Conservation (phyloP, 2,888 invertebrate species). For the Phasia obesa region DNA sequence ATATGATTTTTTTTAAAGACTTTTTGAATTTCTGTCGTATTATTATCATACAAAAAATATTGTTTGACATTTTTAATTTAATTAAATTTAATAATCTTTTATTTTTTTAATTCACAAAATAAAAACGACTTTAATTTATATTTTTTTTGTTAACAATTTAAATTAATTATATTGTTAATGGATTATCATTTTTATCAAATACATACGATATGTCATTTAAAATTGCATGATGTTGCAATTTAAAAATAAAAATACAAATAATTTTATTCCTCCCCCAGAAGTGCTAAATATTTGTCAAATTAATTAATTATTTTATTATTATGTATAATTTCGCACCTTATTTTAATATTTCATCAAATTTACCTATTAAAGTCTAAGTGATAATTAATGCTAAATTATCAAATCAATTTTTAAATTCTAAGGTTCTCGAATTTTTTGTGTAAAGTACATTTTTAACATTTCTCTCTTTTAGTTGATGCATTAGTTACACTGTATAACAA, state of each 20-base stretch:
- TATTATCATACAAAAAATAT: no score
- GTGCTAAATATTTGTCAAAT: constrained; percentile 1
- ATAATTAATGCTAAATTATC: constrained; percentile 33
- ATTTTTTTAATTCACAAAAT: constrained; percentile 17
- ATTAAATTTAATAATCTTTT: constrained; percentile 15
- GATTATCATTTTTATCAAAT: constrained; percentile 10
- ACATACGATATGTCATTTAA: constrained; percentile 8
- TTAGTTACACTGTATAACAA: no score
- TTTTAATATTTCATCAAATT: constrained; percentile 13
- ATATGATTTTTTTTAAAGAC: no score
- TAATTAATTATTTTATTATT: background rate
- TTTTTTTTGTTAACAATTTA: constrained; percentile 28
- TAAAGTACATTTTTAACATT: no score
- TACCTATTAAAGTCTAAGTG: constrained; percentile 2
- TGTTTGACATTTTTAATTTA: background rate
- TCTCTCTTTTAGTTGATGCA: no score
- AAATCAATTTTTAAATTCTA: constrained; percentile 3
- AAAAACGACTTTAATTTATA: constrained; percentile 6
- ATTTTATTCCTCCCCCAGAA: background rate
- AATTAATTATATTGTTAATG: constrained; percentile 15
- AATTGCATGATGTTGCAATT: background rate
- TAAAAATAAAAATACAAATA: background rate
- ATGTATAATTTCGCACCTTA: no score
- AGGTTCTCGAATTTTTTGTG: no score
- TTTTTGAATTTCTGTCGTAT: no score